phyloP scores from a whole-genome alignment of 35 echinoderm and acorn worm species.

The Chiridota heheva region DNA sequence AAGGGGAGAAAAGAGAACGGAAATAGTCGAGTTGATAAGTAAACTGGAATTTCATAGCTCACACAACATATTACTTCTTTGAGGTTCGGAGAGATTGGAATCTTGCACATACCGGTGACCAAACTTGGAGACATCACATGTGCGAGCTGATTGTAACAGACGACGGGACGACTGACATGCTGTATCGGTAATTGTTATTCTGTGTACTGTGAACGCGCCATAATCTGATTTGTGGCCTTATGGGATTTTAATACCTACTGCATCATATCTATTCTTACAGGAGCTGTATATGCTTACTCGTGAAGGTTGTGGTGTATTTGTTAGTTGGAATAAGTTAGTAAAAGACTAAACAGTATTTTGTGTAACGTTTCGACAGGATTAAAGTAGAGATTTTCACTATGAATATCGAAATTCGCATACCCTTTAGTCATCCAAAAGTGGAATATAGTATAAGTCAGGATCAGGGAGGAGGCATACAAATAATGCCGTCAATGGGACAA shows the following conservation, averaged over 20 bases:
- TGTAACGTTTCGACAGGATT: not conserved
- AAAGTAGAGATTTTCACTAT: conserved; percentile 19
- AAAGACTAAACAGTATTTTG: not conserved
- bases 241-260: too few relatives aligned
- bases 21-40: conserved; percentile 39
- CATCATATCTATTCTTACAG: not conserved
- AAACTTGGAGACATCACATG: conserved; percentile 37
- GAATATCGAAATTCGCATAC: conserved; percentile 79
- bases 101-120: conserved; percentile 47
- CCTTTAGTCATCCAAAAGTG: conserved; percentile 52
- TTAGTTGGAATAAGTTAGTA: not conserved
- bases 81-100: conserved; percentile 26
- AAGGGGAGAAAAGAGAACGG: conserved; percentile 31
- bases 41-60: conserved; percentile 31
- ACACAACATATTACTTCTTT: conserved; percentile 21
- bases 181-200: not conserved
- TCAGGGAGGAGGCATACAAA: conserved; percentile 4
- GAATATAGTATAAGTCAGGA: conserved; percentile 64
- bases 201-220: not conserved
- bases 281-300: conserved; percentile 7
- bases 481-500: conserved; percentile 13
- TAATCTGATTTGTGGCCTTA: too few relatives aligned
- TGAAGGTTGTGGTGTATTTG: not conserved
- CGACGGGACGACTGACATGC: not conserved
- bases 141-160: not conserved